Conservation (phyloP, 2,113 vertebrate genomes). For the Mesitornis unicolor region DNA sequence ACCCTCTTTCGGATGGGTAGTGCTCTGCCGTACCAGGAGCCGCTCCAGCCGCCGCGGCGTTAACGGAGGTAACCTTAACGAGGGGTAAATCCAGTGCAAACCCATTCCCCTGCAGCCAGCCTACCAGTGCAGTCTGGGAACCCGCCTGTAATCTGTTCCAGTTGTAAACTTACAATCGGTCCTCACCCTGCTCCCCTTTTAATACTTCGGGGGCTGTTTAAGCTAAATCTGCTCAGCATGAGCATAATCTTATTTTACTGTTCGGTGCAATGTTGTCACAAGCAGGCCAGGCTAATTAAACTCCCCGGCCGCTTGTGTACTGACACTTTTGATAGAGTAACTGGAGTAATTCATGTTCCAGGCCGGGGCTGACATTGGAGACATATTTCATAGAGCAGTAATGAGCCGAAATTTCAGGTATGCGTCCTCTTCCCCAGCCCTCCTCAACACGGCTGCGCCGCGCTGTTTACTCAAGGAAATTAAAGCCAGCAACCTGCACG, state of each 20-base stretch:
- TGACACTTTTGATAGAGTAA: background rate
- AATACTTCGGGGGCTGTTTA: background rate
- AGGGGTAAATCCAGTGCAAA: background rate
- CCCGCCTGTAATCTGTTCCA: background rate
- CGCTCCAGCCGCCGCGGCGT: rapidly evolving
- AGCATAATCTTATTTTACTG: background rate
- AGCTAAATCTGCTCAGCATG: background rate
- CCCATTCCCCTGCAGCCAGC: background rate
- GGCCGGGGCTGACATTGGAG: background rate
- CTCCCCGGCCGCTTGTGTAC: background rate
- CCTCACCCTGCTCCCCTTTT: background rate
- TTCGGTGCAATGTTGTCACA: background rate
- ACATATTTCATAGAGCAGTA: constrained; percentile 16
- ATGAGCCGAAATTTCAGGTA: constrained; percentile 34
- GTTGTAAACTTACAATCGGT: background rate
- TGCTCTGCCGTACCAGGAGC: background rate
- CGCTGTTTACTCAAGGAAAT: constrained; percentile 60
- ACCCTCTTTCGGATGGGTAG: rapidly evolving
- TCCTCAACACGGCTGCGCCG: background rate
- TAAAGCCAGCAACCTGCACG: constrained; percentile 35
- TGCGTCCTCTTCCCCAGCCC: background rate
- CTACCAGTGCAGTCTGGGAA: background rate
- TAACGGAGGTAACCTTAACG: background rate
- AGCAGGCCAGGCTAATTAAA: background rate
- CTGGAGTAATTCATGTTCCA: background rate